These are phyloP conservation scores for Ophion ventricosus DNA, from an alignment of 2,888 invertebrate species.

Conservation along the genomic window DNA sequence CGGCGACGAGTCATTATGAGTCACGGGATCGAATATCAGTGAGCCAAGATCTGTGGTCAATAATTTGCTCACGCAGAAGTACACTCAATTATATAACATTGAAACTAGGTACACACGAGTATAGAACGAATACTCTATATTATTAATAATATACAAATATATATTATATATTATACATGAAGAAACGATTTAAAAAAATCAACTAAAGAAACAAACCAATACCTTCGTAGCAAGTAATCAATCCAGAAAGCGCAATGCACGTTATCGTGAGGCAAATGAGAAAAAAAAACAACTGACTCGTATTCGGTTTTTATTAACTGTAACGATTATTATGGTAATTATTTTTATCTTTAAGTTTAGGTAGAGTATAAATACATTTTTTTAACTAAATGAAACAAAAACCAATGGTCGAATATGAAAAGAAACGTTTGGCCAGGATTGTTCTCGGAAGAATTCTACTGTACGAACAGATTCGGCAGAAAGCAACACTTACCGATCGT, in stretches of 20 bases:
- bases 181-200: constrained; percentile 58
- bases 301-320: constrained; percentile 71
- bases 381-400: constrained; percentile 70
- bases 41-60: constrained; percentile 70
- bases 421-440: constrained; percentile 49
- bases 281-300: constrained; percentile 58
- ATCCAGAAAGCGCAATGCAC: constrained; percentile 68
- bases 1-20: constrained; percentile 64
- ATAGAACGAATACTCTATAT: constrained; percentile 71
- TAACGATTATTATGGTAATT: constrained; percentile 69
- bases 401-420: constrained; percentile 55
- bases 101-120: constrained; percentile 70
- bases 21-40: constrained; percentile 67
- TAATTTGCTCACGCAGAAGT: constrained; percentile 69
- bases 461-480: constrained; percentile 30
- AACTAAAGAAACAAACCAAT: constrained; percentile 71
- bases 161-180: constrained; percentile 71
- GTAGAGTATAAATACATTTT: constrained; percentile 74
- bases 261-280: constrained; percentile 57
- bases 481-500: constrained; percentile 45
- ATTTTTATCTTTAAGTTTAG: constrained; percentile 73
- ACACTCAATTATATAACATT: constrained; percentile 71
- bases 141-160: constrained; percentile 68
- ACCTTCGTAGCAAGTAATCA: constrained; percentile 73
- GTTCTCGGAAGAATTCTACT: constrained; percentile 45